Evolutionary conservation across 2,888 invertebrate genomes (phyloP), one percentile per base, ranked within the genome.

Genomic region (Ischnura elegans): DNA sequence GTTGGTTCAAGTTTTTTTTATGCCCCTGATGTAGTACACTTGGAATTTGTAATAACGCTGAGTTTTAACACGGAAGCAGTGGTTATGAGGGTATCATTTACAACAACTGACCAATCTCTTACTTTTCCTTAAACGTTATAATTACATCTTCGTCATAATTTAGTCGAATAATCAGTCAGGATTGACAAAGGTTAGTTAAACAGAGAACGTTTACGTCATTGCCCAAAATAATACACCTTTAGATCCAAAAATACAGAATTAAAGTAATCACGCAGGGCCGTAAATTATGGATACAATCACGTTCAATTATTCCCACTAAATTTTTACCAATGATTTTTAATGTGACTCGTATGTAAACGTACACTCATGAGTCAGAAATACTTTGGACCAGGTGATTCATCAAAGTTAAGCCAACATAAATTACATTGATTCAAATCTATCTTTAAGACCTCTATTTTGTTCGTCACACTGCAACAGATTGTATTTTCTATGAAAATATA

Each of bases 401-500:
- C 29, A 6, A 36, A 76, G 1, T 10, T 36, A n/a, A 13, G 2
- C 10, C 61, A 61, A 25, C 25, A 61, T 61, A 61, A 25, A 61
- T 61, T 61, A 16, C 2, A n/a, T 25, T 25, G 61, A 61, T 21
- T 21, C 6, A 25, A 61, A 61, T 61, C 61, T 25, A 61, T 61
- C 61, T 6, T 25, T 5, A 61, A 25, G 61, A 61, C n/a, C n/a
- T 61, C 25, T 25, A 6, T 61, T 16, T 4, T 1, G 16, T 61
- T 61, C 25, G 61, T 61, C 43, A 66, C 25, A 66, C 61, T 45
- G 61, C 36, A 61, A 90, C 90, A 61, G 90, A 90, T 90, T 61
- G 25, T 43, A 43, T 90, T 90, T 90, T 29, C 90, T 90, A 90
- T 55, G 90, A 90, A 90, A 90, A 90, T 90, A 90, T 90, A 90